Percentiles rank a stretch among this genome's conserved stretches.
Conservation (phyloP, 2,113 vertebrate species). For the Henicopernis longicauda region DNA sequence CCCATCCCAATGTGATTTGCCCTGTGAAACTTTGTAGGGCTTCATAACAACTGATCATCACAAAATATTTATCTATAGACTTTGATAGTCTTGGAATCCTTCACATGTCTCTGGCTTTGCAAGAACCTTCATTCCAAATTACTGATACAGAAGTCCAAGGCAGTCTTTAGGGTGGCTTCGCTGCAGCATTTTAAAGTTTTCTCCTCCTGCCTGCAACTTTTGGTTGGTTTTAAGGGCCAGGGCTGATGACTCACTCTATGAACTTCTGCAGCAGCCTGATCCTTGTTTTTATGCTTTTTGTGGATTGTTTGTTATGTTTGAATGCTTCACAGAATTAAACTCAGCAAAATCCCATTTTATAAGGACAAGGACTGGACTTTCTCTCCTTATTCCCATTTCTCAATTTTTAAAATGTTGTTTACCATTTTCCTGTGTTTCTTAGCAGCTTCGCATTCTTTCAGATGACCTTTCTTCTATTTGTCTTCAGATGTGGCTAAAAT, state of each 20-base stretch:
- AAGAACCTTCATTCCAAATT: background rate
- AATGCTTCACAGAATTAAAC: background rate
- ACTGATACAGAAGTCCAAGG: background rate
- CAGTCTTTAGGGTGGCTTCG: background rate
- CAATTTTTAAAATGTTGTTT: conserved; percentile 22
- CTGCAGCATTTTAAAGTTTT: background rate
- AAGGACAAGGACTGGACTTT: background rate
- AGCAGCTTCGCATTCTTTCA: conserved; percentile 22
- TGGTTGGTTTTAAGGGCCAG: background rate
- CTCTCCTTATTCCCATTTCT: conserved; percentile 14
- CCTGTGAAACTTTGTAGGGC: background rate
- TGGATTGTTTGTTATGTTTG: conserved; percentile 8
- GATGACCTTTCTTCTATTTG: conserved; percentile 3
- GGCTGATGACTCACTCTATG: background rate
- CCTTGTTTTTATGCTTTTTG: conserved; percentile 4
- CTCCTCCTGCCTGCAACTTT: background rate
- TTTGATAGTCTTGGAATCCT: background rate
- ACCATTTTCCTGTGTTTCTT: conserved; percentile 10
- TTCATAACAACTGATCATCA: background rate
- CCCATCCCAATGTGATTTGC: background rate
- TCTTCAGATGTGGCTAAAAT: conserved; percentile 5
- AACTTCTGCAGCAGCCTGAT: background rate
- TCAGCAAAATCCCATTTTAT: background rate
- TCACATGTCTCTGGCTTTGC: background rate
- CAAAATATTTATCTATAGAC: background rate